Base-by-base conservation (phyloP, 2,888 invertebrate species). In the Clitarchus hookeri region DNA sequence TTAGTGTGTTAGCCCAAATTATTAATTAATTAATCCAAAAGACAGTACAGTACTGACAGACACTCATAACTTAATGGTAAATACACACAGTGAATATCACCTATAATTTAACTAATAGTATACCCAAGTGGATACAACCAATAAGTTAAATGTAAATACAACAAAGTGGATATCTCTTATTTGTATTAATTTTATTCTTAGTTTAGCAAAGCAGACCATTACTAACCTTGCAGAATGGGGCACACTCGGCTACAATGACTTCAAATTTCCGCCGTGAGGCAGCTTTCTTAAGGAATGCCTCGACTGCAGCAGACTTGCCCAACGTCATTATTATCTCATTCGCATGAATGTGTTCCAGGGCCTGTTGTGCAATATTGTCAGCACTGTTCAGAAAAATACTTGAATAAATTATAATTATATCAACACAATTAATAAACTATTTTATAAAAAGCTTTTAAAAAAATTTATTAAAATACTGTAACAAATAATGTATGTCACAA, bases 271-370 rank as follows among this genome's bases (percentile, higher is more conserved):
- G 92, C 83, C 95, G 94, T 89, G 94, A 94, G 0, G 96, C 95
- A 1, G 98, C 98, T 86, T 94, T 93, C 90, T 95, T 96, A 13
- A 99, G 93, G 93, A 98, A 98, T 88, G 94, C 93, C 91, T 98
- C 97, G 0, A 97, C 96, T 84, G 97, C 95, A 87, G 93, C 94
- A 12, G 96, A 96, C 89, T 94, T 94, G 0, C 97, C 97, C 85
- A 96, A 93, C 0, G 98, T 97, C 90, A 99, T 93, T 88, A 99
- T 96, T 84, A 98, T 96, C 92, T 98, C 98, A 90, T 97, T 97
- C 0, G 96, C 95, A 91, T 98, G 97, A 89, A 98, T 97, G 90
- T 98, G 98, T 90, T 97, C 96, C 44, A 95, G 93, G 0, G 98
- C 97, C 91, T 98, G 97, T 0, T 94, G 93, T 13, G 96, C 95